These are phyloP conservation scores for Carlito syrichta DNA, from an alignment of 2,113 vertebrate genomes.

Conservation along the genomic window DNA sequence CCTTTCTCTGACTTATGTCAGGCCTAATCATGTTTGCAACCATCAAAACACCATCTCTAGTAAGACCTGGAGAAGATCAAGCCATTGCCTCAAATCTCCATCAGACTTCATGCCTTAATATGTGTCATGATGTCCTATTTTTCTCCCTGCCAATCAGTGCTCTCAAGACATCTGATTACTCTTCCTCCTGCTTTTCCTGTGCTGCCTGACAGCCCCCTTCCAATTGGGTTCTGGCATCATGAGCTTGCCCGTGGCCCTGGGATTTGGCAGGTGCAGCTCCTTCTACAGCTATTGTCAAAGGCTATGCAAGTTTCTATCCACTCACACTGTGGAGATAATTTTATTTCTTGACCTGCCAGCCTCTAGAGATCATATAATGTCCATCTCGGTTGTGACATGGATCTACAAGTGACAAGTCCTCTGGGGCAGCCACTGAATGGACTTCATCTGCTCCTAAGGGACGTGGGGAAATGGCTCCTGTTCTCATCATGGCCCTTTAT, in stretches of 20 bases:
- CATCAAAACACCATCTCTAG: not conserved
- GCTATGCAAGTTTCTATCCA: not conserved
- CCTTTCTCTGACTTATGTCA: not conserved
- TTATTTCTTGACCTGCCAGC: slow-evolving; percentile 26
- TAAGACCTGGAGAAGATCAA: not conserved
- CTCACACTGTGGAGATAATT: slow-evolving; percentile 20
- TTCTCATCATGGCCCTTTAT: not conserved
- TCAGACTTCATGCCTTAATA: not conserved
- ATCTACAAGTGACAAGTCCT: not conserved
- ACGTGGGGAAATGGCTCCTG: not conserved
- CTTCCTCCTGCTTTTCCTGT: not conserved
- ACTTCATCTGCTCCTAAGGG: not conserved
- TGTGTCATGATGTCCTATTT: not conserved
- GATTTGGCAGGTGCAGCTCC: not conserved
- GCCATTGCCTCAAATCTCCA: not conserved
- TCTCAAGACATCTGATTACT: not conserved
- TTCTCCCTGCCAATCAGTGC: not conserved
- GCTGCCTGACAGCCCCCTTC: not conserved
- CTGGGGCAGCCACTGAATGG: not conserved
- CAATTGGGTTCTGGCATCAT: not conserved
- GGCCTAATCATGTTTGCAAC: not conserved
- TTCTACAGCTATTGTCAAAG: slow-evolving; percentile 25
- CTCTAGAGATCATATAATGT: not conserved
- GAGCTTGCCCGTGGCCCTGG: not conserved
- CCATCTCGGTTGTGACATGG: not conserved